These are phyloP conservation scores for Conomelus anceps DNA, from an alignment of 2,888 invertebrate species.

Conservation along the genomic window DNA sequence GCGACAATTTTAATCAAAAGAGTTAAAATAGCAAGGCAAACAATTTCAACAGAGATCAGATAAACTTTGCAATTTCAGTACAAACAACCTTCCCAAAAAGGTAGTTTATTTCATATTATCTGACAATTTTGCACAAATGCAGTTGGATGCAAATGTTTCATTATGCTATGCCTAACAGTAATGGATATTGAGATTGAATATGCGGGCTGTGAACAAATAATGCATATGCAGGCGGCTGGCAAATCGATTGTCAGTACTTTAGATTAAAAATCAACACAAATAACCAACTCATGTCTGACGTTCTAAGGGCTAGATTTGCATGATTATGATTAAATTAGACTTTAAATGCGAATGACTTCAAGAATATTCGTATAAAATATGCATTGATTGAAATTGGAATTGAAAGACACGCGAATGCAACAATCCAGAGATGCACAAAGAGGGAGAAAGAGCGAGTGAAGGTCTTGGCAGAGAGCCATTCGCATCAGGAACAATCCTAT, in stretches of 20 bases:
- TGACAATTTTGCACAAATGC: neutral
- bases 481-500: neutral
- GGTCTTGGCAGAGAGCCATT: neutral
- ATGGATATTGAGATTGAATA: neutral
- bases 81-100: neutral
- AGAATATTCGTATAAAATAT: neutral
- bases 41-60: neutral
- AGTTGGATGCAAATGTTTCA: neutral
- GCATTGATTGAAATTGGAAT: neutral
- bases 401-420: neutral
- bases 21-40: neutral
- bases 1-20: neutral
- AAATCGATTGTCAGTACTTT: neutral
- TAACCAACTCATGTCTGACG: neutral
- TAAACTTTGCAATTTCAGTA: neutral
- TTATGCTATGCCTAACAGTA: neutral
- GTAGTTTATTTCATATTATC: neutral
- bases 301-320: neutral
- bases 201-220: neutral
- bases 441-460: neutral
- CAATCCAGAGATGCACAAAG: neutral
- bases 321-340: neutral
- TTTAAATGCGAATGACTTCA: neutral
- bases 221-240: neutral
- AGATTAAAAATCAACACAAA: neutral